Conservation (phyloP, 2,113 vertebrate species). For the Fregata magnificens region DNA sequence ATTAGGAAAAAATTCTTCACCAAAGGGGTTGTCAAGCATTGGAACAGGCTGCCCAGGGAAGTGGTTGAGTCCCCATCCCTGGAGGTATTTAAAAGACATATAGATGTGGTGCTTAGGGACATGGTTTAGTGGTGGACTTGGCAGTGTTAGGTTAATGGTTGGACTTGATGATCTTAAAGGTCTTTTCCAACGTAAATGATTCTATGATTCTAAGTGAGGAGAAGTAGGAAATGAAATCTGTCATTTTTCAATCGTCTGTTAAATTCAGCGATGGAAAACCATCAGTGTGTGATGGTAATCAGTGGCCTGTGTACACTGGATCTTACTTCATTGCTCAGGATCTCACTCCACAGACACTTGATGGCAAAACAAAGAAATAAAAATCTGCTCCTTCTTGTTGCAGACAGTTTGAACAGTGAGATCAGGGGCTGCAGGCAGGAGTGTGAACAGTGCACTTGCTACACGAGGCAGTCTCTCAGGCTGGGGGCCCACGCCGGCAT, state of each 20-base stretch:
- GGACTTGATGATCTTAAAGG: too few species aligned
- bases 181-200: too few species aligned
- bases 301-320: not conserved
- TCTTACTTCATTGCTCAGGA: not conserved
- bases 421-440: not conserved
- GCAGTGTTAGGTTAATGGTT: too few species aligned
- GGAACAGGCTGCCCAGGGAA: too few species aligned
- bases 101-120: too few species aligned
- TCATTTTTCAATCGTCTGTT: not conserved
- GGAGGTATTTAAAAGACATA: too few species aligned
- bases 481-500: rapidly evolving
- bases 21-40: too few species aligned
- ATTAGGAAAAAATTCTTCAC: too few species aligned
- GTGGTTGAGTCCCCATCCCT: too few species aligned
- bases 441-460: rapidly evolving
- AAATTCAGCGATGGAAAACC: not conserved
- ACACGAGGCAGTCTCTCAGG: too few species aligned
- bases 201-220: not conserved
- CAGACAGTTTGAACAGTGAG: not conserved
- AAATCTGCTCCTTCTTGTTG: not conserved
- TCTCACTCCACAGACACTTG: not conserved
- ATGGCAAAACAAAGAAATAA: not conserved
- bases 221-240: not conserved
- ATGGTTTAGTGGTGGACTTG: too few species aligned
- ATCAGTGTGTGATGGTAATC: not conserved